Base-by-base conservation (phyloP, 2,888 invertebrate genomes). In the Pteria penguin region DNA sequence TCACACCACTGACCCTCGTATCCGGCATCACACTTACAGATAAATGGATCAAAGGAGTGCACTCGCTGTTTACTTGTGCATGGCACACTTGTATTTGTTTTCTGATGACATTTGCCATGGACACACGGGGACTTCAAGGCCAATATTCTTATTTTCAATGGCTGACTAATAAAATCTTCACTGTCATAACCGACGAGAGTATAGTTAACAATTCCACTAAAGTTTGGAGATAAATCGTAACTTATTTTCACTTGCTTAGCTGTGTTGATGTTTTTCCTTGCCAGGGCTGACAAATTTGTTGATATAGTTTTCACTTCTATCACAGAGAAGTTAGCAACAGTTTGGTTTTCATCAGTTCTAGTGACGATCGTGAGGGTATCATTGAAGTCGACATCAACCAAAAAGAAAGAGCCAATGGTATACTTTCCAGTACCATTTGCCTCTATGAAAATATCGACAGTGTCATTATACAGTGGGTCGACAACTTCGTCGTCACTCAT, bases 1-100 rank as follows among this genome's bases (percentile, higher is more conserved):
- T 84, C 69, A 55, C 84, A 84, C 80, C 81, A 83, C 22, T 75
- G 52, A 2, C 75, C 84, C 14, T 74, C 61, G 54, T 84, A 85
- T 0, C 85, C 85, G 5, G 55, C 54, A 22, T 65, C 24, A 75
- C 85, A 85, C 0, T 71, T 33, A 62, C 85, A 85, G 1, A 18
- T 27, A 57, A 72, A 84, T 0, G 58, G 31, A n/a, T 74, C 69
- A 60, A 83, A 85, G 8, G 78, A 80, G 4, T 8, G 18, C 0
- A 83, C 70, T 31, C 85, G 72, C 1, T 29, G 57, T 3, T 60
- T 60, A 57, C 80, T 73, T 58, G 75, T 33, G 62, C 85, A 85
- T 2, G 66, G 72, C 0, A 36, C 62, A 8, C 52, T 22, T 8
- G 72, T 75, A 8, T 36, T 22, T 8, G 72, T 75, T 32, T 8